Evolutionary conservation across 2,113 vertebrate genomes (phyloP).

Genomic region (Trachemys scripta): DNA sequence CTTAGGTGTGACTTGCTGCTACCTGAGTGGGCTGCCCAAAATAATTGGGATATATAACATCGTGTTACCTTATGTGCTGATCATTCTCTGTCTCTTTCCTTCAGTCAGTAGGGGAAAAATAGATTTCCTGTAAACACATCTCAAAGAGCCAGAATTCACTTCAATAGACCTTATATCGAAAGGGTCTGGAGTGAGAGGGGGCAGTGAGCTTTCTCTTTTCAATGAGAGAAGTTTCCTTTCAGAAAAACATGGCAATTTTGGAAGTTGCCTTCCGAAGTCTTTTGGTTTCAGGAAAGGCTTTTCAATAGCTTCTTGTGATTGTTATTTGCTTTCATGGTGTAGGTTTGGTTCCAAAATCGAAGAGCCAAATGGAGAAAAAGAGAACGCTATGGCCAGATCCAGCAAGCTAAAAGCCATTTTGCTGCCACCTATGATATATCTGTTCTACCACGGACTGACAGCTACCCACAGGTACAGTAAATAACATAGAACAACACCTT

Average conservation of each 20-base stretch:
- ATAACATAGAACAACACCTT: background rate
- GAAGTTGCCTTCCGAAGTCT: background rate
- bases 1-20: background rate
- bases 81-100: background rate
- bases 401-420: conserved; percentile 97
- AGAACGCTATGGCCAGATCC: conserved; percentile 97
- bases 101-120: accelerated
- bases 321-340: background rate
- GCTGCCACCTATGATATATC: conserved; percentile 96
- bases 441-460: conserved; percentile 93
- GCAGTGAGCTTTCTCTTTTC: background rate
- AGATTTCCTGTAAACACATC: background rate
- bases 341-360: conserved; percentile 99
- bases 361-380: conserved; percentile 98
- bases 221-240: background rate
- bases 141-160: background rate
- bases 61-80: background rate
- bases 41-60: background rate
- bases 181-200: background rate
- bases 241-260: background rate
- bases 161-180: background rate
- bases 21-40: background rate
- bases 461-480: conserved; percentile 90
- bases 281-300: background rate
- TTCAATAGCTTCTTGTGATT: background rate